These are phyloP conservation scores for Ictalurus punctatus DNA, from an alignment of 2,113 vertebrate genomes.

Conservation along the genomic window DNA sequence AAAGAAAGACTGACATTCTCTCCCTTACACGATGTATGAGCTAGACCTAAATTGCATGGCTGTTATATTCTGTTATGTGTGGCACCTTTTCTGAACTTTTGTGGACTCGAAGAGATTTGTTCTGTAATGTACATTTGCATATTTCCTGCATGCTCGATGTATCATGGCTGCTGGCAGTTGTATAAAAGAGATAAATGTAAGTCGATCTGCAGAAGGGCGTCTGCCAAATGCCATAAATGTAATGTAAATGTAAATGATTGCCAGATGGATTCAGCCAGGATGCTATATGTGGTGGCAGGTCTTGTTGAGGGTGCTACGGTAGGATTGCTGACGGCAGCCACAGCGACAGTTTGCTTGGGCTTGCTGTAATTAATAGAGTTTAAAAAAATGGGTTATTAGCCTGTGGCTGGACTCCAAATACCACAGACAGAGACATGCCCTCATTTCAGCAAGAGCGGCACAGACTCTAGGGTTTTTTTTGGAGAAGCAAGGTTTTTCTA, in stretches of 20 bases:
- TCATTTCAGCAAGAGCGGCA: neutral
- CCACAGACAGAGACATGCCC: neutral
- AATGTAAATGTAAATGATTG: neutral
- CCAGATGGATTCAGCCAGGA: neutral
- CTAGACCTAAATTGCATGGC: neutral
- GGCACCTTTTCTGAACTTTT: neutral
- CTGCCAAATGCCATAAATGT: too few species aligned
- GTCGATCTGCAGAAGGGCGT: too few species aligned
- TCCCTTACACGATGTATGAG: neutral
- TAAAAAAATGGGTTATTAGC: neutral
- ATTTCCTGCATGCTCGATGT: neutral
- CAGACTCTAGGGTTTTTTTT: neutral
- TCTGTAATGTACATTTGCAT: neutral
- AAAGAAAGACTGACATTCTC: neutral
- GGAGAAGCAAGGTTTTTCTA: neutral
- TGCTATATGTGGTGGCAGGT: neutral
- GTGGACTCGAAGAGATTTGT: neutral
- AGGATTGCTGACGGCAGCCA: neutral
- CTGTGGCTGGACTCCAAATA: neutral
- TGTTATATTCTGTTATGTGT: neutral
- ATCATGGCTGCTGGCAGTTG: neutral
- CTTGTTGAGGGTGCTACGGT: neutral
- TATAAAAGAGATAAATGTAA: too few species aligned
- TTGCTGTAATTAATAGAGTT: constrained; percentile 18
- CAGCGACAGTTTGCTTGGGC: neutral